These are phyloP conservation scores for Anticlea derivata DNA, from an alignment of 2,888 invertebrate species.

Conservation along the genomic window DNA sequence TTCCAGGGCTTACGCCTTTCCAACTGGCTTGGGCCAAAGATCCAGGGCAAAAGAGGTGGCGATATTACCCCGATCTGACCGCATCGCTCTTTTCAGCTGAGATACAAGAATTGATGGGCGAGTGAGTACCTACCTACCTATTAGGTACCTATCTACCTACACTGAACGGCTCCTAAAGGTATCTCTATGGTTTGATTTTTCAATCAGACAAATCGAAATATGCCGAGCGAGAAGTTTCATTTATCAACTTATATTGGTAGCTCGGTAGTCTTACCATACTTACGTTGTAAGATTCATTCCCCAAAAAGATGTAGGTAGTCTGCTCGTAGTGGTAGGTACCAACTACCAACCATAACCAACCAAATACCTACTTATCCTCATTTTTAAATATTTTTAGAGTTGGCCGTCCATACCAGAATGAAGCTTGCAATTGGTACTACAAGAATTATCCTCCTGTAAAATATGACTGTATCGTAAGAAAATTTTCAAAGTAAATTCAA, in stretches of 20 bases:
- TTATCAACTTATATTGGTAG: no score
- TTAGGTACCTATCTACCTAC: background rate
- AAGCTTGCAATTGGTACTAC: slow-evolving; percentile 84
- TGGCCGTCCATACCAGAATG: slow-evolving; percentile 78
- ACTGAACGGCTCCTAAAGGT: no score
- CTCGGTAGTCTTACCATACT: no score
- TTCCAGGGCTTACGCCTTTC: slow-evolving; percentile 46
- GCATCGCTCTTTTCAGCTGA: slow-evolving; percentile 52
- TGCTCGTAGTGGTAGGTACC: no score
- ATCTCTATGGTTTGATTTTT: no score
- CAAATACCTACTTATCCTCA: no score
- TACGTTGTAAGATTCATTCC: no score
- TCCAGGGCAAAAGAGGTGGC: slow-evolving; percentile 71
- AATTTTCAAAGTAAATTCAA: slow-evolving; percentile 51
- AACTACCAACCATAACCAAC: no score
- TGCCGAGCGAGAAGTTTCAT: no score
- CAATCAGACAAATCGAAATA: no score
- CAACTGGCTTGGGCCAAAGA: slow-evolving; percentile 53
- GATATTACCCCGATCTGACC: slow-evolving; percentile 74
- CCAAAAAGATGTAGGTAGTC: no score
- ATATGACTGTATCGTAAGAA: slow-evolving; percentile 61
- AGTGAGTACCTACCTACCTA: slow-evolving; percentile 43
- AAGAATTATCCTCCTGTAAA: slow-evolving; percentile 79
- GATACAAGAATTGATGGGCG: slow-evolving; percentile 56
- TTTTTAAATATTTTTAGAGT: slow-evolving; percentile 71